Evolutionary conservation across 2,797 vertebrate genomes (phyloP), one percentile per base, ranked within the genome.

Genomic region (Lophotriccus pileatus): DNA sequence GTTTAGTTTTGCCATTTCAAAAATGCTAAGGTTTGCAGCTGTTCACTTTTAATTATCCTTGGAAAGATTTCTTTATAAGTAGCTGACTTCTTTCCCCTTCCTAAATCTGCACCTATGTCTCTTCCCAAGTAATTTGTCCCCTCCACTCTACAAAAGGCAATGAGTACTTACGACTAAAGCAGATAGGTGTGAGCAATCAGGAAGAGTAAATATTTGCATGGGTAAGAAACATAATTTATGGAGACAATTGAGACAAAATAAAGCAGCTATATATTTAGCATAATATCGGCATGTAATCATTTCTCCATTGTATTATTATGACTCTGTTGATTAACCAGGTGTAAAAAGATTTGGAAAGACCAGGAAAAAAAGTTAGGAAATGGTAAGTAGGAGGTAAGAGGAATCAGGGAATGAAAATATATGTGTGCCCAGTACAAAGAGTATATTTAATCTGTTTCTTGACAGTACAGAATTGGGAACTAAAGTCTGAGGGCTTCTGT

Each of bases 181-280:
- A 92, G 56, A 77, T 50, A 59, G 39, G 32, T 63, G 69, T 82
- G 73, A 94, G 84, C 76, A 86, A 79, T 87, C 69, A 89, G 58
- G 50, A n/a, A 80, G 60, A 43, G 75, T 86, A 89, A 96, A 76
- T 84, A 83, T 93, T 93, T 94, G 68, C 75, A 89, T 67, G 60
- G 39, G 28, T 84, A 76, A 90, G 56, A 93, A 95, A 81, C 37
- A 17, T 46, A 86, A 91, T 91, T 90, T 82, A 62, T 69, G 22
- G 69, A 95, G 70, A 77, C 66, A 88, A 95, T 6, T 68, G 67
- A 95, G 73, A 94, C 84, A 94, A 94, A 95, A 94, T 86, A 94
- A 93, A 78, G 2, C 8, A 84, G 68, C 46, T 41, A 37, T 76
- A 20, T 93, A 92, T 94, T 89, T 88, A 91, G 41, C 55, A 16